Evolutionary conservation across 2,113 vertebrate species (phyloP), one percentile per base, ranked within the genome.

Genomic region (Hippocampus comes): DNA sequence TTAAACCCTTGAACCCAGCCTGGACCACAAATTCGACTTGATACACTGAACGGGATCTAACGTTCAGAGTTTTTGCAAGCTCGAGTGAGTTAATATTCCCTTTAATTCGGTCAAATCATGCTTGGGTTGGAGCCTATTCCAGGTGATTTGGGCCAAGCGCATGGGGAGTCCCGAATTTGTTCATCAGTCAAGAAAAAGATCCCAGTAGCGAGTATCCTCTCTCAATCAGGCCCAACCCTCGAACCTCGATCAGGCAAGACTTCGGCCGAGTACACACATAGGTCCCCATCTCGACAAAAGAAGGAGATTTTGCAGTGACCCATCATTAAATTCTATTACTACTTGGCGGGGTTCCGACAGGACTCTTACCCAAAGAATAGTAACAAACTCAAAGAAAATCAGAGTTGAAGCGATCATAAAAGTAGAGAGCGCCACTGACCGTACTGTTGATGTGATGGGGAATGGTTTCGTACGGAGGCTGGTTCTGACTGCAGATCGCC

Each of bases 401-500:
- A 9, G 14, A 48, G 23, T 25, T 20, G 38, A 46, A 25, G n/a
- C 1, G 23, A 11, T 56, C 20, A 11, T 1, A 64, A 2, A 51
- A 46, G 41, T 4, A 43, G 10, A 23, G 6, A 1, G 14, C 68
- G 18, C 57, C 71, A 89, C 88, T 84, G 56, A 91, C 97, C 0
- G 97, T 99, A 93, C 96, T 99, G 90, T 99, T 99, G 91, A 99
- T 98, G 78, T 99, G 97, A 90, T 97, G 96, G 15, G 97, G 97
- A 68, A 99, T 96, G 86, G 97, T 96, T 89, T 99, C 97, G 0
- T 98, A 99, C 0, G 97, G 97, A 3, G 97, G 97, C 89, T 99
- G 97, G 92, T 99, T 99, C 92, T 99, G 97, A 89, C 97, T 99
- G 93, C 97, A 99, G 90, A 99, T 99, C 76, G 97, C 97, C 89